Conservation (phyloP, 1,140 invertebrate genomes). For the Argopecten irradians region DNA sequence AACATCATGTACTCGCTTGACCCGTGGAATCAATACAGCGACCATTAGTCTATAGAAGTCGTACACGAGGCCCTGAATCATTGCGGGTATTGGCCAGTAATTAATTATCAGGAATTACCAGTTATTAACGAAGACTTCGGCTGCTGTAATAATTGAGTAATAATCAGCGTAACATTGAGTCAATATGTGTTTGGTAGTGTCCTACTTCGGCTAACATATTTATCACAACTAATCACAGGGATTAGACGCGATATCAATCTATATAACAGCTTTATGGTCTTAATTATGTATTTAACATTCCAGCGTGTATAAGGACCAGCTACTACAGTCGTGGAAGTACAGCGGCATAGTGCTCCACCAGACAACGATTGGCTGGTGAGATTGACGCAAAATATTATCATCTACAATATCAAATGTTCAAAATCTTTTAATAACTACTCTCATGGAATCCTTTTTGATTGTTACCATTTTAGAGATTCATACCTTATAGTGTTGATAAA, state of each 20-base stretch:
- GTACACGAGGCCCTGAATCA: background rate
- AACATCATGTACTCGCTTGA: background rate
- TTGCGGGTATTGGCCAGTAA: background rate
- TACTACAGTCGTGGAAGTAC: background rate
- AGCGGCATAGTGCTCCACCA: background rate
- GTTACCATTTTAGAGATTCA: too few relatives aligned
- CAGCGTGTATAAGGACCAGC: background rate
- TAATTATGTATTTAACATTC: conserved; percentile 23
- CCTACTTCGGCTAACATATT: background rate
- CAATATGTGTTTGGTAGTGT: background rate
- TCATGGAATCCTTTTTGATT: too few relatives aligned
- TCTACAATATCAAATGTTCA: background rate
- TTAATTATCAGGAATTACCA: background rate
- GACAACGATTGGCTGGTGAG: background rate
- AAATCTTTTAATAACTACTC: too few relatives aligned
- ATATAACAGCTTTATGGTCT: background rate
- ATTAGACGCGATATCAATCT: background rate
- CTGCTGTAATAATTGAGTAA: conserved; percentile 18
- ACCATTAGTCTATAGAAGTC: background rate
- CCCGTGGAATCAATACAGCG: background rate
- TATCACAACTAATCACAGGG: background rate
- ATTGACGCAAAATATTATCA: background rate
- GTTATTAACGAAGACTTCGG: background rate
- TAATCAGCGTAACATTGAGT: background rate
- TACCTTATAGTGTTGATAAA: too few relatives aligned